Evolutionary conservation across 2,888 invertebrate species (phyloP), one percentile per base, ranked within the genome.

Genomic region (Eurois occulta): DNA sequence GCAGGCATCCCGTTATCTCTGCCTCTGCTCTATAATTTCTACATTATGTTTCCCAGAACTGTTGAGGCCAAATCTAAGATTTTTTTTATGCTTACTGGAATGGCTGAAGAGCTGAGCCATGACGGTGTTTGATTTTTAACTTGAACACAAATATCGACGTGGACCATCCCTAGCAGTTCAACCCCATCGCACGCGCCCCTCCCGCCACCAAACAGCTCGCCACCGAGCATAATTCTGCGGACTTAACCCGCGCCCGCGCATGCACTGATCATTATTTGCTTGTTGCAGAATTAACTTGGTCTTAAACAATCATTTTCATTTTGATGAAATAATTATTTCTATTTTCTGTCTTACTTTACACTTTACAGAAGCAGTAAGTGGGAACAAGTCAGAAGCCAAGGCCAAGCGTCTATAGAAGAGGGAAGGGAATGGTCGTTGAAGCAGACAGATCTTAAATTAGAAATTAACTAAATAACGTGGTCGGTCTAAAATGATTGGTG

Each of bases 221-320:
- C 94, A 94, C 95, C 95, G 92, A 95, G 95, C 95, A 96, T 96
- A 96, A 96, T 96, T 95, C 93, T 95, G 96, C 94, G 95, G 95
- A 95, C 92, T 95, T 93, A 93, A 84, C 90, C 89, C 90, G 91
- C 91, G 89, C 87, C 89, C 88, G 82, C 82, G 85, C 86, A 87
- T 72, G 80, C 86, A 82, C 86, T 66, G 83, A 91, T 94, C 91
- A 96, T 95, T 95, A 95, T 93, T 93, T 91, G 93, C 95, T 96
- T 94, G 94, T 95, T 95, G 93, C 89, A 87, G 88, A 91, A 92
- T 94, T 94, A 93, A 58, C 86, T 75, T 77, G 72, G 21, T 46
- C 72, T 77, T 5, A 18, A 35, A 73, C 38, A 58, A 43, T 28
- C 21, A 32, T 35, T 66, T 73, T 46, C 5, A 21, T 46, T 64